Percentiles rank a stretch among this genome's conserved stretches.
Evolutionary conservation across 53 echinoderm and acorn worm species (phyloP).

Genomic region (Arbacia lixula): DNA sequence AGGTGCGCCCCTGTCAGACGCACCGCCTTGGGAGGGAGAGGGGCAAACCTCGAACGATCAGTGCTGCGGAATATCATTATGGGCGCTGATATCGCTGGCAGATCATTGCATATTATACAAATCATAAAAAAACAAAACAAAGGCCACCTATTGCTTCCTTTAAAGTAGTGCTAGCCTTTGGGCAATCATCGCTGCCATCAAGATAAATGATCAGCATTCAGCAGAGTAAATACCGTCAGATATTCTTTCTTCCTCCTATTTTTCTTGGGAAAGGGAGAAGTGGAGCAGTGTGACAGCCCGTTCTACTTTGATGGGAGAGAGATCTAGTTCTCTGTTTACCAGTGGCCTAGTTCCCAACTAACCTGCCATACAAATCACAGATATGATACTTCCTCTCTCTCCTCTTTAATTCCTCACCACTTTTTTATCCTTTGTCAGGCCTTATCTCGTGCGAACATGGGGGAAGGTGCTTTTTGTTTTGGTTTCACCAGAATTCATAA

Average conservation of each 20-base stretch:
- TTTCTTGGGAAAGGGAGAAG: conserved; percentile 46
- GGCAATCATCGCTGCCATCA: neutral
- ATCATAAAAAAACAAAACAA: conserved; percentile 36
- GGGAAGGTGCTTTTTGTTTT: conserved; percentile 22
- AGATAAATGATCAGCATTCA: conserved; percentile 36
- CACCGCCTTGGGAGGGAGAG: too few species aligned
- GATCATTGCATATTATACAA: conserved; percentile 1
- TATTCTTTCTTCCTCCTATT: conserved; percentile 44
- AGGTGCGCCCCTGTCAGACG: neutral
- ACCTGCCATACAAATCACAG: conserved; percentile 45
- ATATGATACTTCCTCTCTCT: conserved; percentile 50
- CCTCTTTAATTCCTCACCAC: too few species aligned
- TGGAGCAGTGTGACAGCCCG: conserved; percentile 38
- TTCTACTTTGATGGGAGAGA: conserved; percentile 27
- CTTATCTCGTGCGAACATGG: neutral
- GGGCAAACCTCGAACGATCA: conserved; percentile 25
- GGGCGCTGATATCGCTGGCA: conserved; percentile 6
- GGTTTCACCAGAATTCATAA: conserved; percentile 49
- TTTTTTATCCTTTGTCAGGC: conserved; percentile 32
- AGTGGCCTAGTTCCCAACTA: conserved; percentile 29
- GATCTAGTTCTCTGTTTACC: conserved; percentile 63
- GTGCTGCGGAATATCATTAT: conserved; percentile 30
- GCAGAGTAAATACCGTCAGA: conserved; percentile 32
- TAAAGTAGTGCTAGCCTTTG: conserved; percentile 6
- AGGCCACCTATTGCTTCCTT: neutral